A percentile compares a stretch with the other conserved stretches of the same genome.
These are phyloP conservation scores for Calameuta filiformis DNA, from an alignment of 2,888 invertebrate genomes.

Conservation along the genomic window DNA sequence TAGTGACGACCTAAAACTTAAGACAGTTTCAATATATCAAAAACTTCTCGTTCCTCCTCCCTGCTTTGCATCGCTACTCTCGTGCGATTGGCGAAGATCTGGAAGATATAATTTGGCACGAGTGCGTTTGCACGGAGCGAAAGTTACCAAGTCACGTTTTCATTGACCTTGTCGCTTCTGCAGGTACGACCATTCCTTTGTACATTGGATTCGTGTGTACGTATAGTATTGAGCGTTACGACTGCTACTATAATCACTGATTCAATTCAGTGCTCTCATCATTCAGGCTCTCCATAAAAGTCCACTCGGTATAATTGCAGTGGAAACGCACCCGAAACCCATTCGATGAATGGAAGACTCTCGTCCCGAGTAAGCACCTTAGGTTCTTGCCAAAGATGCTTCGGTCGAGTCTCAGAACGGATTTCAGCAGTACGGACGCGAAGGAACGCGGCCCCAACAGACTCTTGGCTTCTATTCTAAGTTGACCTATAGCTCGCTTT, in stretches of 20 bases:
- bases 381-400: neutral
- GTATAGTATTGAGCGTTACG: neutral
- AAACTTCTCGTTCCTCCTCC: neutral
- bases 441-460: constrained; percentile 19
- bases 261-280: neutral
- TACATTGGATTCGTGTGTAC: constrained; percentile 10
- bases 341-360: neutral
- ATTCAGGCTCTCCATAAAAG: neutral
- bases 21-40: neutral
- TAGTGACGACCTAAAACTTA: neutral
- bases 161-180: constrained; percentile 18
- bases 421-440: neutral
- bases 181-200: constrained; percentile 15
- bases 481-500: constrained; percentile 49
- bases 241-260: neutral
- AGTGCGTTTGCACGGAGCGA: constrained; percentile 25
- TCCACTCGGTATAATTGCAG: neutral
- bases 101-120: neutral
- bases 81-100: neutral
- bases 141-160: constrained; percentile 29
- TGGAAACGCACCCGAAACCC: neutral
- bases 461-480: constrained; percentile 43
- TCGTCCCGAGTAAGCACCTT: neutral
- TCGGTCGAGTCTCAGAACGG: neutral
- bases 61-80: neutral